Evolutionary conservation across 1,140 invertebrate species (phyloP), one percentile per base, ranked within the genome.

Genomic region (Scylla paramamosain): DNA sequence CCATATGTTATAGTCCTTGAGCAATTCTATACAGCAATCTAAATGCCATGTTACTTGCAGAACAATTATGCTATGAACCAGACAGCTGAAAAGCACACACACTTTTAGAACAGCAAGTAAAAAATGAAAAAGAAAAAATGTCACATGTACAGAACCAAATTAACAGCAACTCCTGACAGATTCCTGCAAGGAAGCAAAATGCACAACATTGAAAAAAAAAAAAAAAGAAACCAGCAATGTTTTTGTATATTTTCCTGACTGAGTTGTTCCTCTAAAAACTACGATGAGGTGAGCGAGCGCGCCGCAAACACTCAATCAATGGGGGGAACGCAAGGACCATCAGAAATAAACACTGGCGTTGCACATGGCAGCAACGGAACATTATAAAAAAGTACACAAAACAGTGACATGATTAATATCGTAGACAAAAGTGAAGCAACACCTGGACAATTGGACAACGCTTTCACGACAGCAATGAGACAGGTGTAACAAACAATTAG

Each of bases 11-110:
- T n/a, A 77, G 25, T 77, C 67, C 25, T 77, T 77, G 67, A 77
- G 67, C 67, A 77, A 77, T 77, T 25, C 67, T 77, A 77, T 77
- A 77, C 67, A 77, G 67, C n/a, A 77, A 77, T 77, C 67, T 77
- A 77, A n/a, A 77, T 77, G 67, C 67, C 67, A 77, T 77, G 67
- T 77, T 77, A 77, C 67, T 77, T n/a, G 20, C 20, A 77, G 67
- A 7, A 77, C 67, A 77, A n/a, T 77, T 77, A 77, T n/a, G 52
- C 52, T 59, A 59, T 59, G 10, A 59, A 59, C 52, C 52, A 59
- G 67, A 77, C 67, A n/a, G 67, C 67, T 12, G n/a, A 77, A 77
- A 77, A 77, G n/a, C 67, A n/a, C 25, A 20, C 67, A 77, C 67
- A 77, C 67, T 77, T 77, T 77, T 20, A 77, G 67, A 77, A 25